Base-by-base conservation (phyloP, 2,888 invertebrate genomes). In the Tenthredo scrophulariae region DNA sequence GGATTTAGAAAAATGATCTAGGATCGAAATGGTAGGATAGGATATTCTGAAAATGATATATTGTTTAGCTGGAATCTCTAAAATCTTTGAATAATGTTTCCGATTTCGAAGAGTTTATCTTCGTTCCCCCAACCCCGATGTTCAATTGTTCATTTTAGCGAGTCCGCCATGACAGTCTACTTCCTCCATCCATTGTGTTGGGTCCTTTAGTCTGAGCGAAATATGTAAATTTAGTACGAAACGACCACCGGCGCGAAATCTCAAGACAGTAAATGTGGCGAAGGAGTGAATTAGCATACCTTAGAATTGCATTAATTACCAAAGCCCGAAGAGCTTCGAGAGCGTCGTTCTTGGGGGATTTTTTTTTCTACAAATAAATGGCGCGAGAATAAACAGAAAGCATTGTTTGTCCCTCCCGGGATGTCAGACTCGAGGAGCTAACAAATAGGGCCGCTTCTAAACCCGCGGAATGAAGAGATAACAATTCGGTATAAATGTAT, bases 231-330 rank as follows among this genome's bases (percentile, higher is more conserved):
- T 85, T 65, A 84, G 74, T 86, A 86, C 86, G 86, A 86, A 86
- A 86, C 84, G 87, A 88, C 87, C 88, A 87, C 88, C 87, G 85
- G 40, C 77, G 88, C 87, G 86, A 89, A 89, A 89, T 89, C 89
- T 89, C 87, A 88, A 89, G 90, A 89, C 89, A 88, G 88, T 87
- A 88, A 90, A 89, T 88, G 89, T 88, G 86, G 86, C 87, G 85
- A 84, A 85, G 85, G 84, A 86, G 87, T 86, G 86, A 72, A 86
- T 84, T 84, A 86, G 67, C 84, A 84, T 79, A 85, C 72, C 79
- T 67, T 40, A 88, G 89, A 90, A 90, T 90, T 89, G 89, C 90
- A 91, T 91, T 90, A 91, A 91, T 91, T 91, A 90, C 88, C 86
- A 87, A 75, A 58, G 29, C 83, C 80, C 80, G 80, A 62, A 54